Conservation (phyloP, 2,797 vertebrate species). For the Stomatorhinus walkeri region DNA sequence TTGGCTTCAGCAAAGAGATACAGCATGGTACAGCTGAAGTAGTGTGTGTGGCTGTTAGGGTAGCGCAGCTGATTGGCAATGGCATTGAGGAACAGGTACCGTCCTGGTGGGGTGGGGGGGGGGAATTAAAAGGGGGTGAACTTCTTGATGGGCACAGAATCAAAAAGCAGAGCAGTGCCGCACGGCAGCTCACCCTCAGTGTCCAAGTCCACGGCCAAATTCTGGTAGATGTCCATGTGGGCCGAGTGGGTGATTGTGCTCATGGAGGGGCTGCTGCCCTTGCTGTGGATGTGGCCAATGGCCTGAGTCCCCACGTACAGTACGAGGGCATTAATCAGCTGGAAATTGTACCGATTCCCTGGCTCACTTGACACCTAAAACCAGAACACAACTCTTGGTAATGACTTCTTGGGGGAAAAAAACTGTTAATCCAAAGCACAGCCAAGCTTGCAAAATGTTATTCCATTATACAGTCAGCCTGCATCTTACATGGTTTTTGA, state of each 20-base stretch:
- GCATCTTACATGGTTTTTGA: background rate
- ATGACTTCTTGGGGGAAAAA: background rate
- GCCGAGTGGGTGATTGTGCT: slow-evolving; percentile 98
- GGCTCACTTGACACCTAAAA: slow-evolving; percentile 83
- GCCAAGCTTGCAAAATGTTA: background rate
- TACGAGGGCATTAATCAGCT: slow-evolving; percentile 96
- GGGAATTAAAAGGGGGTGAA: background rate
- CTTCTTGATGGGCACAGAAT: background rate
- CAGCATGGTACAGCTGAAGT: slow-evolving; percentile 99
- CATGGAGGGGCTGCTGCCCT: slow-evolving; percentile 98
- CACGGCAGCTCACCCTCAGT: slow-evolving; percentile 76
- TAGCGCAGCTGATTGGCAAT: slow-evolving; percentile 98
- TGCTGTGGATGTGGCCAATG: slow-evolving; percentile 98
- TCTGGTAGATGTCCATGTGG: slow-evolving; percentile 99
- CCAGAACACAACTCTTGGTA: background rate
- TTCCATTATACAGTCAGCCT: background rate
- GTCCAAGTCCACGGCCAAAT: slow-evolving; percentile 93
- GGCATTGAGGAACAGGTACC: slow-evolving; percentile 95
- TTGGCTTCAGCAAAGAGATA: slow-evolving; percentile 98
- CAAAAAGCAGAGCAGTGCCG: background rate
- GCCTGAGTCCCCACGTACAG: slow-evolving; percentile 97
- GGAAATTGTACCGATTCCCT: slow-evolving; percentile 98
- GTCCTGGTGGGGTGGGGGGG: slow-evolving; percentile 58
- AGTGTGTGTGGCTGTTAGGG: slow-evolving; percentile 98
- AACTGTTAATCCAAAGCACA: background rate